These are phyloP conservation scores for Nansenia antarctica DNA, from an alignment of 2,113 vertebrate species.

Conservation along the genomic window DNA sequence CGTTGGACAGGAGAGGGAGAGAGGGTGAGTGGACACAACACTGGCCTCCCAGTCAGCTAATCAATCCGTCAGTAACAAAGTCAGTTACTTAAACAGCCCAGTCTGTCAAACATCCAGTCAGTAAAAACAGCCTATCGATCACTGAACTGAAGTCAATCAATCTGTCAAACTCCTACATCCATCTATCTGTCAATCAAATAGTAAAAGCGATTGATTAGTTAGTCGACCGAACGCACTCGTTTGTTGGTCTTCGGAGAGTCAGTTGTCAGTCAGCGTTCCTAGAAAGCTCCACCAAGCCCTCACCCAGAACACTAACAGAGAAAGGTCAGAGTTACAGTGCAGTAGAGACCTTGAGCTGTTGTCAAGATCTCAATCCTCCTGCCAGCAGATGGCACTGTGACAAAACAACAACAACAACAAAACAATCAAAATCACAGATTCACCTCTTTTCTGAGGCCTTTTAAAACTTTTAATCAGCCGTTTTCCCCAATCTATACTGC, in stretches of 20 bases:
- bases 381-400: background rate
- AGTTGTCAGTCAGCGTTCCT: slow-evolving; percentile 32
- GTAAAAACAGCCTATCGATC: slow-evolving; percentile 56
- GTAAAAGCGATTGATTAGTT: slow-evolving; percentile 50
- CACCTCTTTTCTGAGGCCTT: slow-evolving; percentile 38
- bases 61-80: slow-evolving; percentile 49
- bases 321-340: background rate
- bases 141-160: no score
- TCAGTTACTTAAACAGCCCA: slow-evolving; percentile 39
- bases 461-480: slow-evolving; percentile 69
- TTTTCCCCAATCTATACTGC: slow-evolving; percentile 29
- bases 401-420: background rate
- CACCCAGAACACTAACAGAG: background rate
- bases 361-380: no score
- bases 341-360: background rate
- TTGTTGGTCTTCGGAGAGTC: slow-evolving; percentile 22
- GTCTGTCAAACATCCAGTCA: slow-evolving; percentile 54
- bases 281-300: background rate
- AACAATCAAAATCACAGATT: slow-evolving; percentile 18
- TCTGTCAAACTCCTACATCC: slow-evolving; percentile 21
- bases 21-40: slow-evolving; percentile 78
- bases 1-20: slow-evolving; percentile 82
- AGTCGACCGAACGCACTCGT: slow-evolving; percentile 43
- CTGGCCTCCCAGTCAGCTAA: slow-evolving; percentile 14
- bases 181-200: slow-evolving; percentile 37